Conservation (phyloP, 1,140 invertebrate species). For the Papilio dardanus region DNA sequence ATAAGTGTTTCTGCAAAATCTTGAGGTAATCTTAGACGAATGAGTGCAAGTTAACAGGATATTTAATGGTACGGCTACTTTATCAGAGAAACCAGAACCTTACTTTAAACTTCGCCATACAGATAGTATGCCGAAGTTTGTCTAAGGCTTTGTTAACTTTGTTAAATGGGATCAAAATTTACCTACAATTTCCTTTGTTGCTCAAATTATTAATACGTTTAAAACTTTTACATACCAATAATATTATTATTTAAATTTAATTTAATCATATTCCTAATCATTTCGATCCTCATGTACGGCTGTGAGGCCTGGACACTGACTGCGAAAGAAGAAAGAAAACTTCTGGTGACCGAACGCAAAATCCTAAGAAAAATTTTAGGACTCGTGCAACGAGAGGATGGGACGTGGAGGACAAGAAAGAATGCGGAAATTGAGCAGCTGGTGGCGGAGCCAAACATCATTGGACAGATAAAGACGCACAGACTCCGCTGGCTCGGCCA, state of each 20-base stretch:
- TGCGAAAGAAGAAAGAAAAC: no score
- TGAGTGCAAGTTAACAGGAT: not conserved
- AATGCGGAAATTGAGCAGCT: no score
- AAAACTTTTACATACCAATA: not conserved
- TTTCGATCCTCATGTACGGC: no score
- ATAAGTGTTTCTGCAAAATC: not conserved
- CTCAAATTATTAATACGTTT: conserved; percentile 5
- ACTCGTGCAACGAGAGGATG: no score
- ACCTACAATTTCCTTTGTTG: conserved; percentile 4
- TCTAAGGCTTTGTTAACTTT: conserved; percentile 21
- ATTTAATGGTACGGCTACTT: not conserved
- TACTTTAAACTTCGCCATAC: conserved; percentile 21
- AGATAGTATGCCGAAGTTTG: conserved; percentile 19
- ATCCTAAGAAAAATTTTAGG: no score
- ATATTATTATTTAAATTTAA: not conserved
- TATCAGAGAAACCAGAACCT: conserved; percentile 23
- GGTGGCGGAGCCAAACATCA: no score
- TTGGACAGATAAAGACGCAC: no score
- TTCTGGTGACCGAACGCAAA: no score
- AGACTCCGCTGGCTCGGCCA: no score
- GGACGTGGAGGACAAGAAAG: no score
- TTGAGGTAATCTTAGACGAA: not conserved
- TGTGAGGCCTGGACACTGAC: no score
- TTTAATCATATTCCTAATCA: not conserved
- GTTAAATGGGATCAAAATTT: conserved; percentile 24